Conservation (phyloP, 2,888 invertebrate species). For the Scelioninae gen. 1 region DNA sequence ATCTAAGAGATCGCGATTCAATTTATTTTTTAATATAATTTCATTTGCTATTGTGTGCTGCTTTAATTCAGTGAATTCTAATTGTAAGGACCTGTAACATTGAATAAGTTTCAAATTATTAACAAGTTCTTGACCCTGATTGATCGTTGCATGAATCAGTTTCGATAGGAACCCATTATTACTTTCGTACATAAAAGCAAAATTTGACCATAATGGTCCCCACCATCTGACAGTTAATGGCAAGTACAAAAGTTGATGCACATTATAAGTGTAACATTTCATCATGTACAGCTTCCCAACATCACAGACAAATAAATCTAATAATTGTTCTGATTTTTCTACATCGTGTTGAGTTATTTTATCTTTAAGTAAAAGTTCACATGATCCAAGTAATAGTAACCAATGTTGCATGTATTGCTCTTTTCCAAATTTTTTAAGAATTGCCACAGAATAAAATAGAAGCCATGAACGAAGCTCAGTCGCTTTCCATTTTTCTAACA, state of each 20-base stretch:
- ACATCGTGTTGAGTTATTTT: slow-evolving; percentile 21
- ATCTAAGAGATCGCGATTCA: slow-evolving; percentile 15
- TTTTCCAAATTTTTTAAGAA: slow-evolving; percentile 37
- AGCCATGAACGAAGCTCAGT: slow-evolving; percentile 4
- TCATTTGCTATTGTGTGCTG: slow-evolving; percentile 2
- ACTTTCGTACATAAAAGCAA: slow-evolving; percentile 42
- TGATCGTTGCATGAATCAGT: slow-evolving; percentile 25
- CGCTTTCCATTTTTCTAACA: slow-evolving; percentile 34
- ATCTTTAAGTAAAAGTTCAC: slow-evolving; percentile 35
- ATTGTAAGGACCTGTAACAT: slow-evolving; percentile 24
- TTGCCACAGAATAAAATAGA: slow-evolving; percentile 27
- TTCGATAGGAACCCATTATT: slow-evolving; percentile 47
- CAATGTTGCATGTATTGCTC: slow-evolving; percentile 24
- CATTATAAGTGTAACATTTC: slow-evolving; percentile 30
- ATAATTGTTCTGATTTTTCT: slow-evolving; percentile 4
- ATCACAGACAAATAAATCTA: slow-evolving; percentile 18
- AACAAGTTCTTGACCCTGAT: slow-evolving; percentile 36
- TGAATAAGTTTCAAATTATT: slow-evolving; percentile 45
- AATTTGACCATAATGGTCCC: slow-evolving; percentile 51
- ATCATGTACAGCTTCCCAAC: slow-evolving; percentile 25
- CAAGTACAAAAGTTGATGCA: slow-evolving; percentile 34
- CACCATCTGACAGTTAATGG: slow-evolving; percentile 37
- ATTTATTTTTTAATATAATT: slow-evolving; percentile 17
- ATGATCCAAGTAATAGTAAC: slow-evolving; percentile 32
- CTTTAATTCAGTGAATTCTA: neutral